Conservation (phyloP, 2,888 invertebrate species). For the Flexamia atlantica region DNA sequence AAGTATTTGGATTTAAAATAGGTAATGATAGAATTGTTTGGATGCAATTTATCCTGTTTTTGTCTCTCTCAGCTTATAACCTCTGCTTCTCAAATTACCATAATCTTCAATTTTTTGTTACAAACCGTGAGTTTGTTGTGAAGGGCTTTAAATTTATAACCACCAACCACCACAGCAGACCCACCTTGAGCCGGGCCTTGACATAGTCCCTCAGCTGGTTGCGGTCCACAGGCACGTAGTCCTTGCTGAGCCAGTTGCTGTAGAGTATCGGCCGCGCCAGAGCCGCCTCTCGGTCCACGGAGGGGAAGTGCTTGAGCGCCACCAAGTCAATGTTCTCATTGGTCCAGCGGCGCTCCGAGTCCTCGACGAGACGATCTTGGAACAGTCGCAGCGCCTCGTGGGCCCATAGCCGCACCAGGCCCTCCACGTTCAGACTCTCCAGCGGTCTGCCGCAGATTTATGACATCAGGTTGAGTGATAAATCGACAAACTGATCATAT, state of each 20-base stretch:
- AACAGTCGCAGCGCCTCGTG: slow-evolving; percentile 99
- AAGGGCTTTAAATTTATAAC: too few relatives aligned
- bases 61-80: too few relatives aligned
- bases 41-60: too few relatives aligned
- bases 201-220: slow-evolving; percentile 98
- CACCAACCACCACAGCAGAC: neutral
- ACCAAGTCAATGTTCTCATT: slow-evolving; percentile 97
- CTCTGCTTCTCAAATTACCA: too few relatives aligned
- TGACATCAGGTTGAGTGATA: too few relatives aligned
- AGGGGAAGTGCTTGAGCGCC: slow-evolving; percentile 96
- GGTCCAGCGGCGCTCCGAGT: slow-evolving; percentile 97
- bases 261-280: slow-evolving; percentile 97
- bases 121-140: too few relatives aligned
- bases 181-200: slow-evolving; percentile 94
- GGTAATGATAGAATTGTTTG: too few relatives aligned
- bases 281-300: slow-evolving; percentile 89
- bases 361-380: slow-evolving; percentile 93
- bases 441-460: slow-evolving; percentile 85
- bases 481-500: too few relatives aligned
- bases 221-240: slow-evolving; percentile 97
- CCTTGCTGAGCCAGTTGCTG: slow-evolving; percentile 99
- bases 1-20: too few relatives aligned
- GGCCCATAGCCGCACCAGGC: slow-evolving; percentile 98
- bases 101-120: too few relatives aligned
- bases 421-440: slow-evolving; percentile 94